A percentile compares a stretch with the other conserved stretches of the same genome.
These are phyloP conservation scores for Anorthoa munda DNA, from an alignment of 2,888 invertebrate genomes.

Conservation along the genomic window DNA sequence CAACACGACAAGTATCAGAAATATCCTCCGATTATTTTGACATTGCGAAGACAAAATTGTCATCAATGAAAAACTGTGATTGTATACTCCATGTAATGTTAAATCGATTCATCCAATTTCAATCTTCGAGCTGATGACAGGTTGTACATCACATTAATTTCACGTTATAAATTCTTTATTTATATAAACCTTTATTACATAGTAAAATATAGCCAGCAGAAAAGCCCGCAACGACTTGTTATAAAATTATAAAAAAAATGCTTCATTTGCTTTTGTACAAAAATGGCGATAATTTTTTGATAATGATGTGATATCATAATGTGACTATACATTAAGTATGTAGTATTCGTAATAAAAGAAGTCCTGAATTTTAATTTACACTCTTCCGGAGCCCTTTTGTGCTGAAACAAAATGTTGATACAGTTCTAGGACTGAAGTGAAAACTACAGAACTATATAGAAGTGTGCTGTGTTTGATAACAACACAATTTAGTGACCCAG, in stretches of 20 bases:
- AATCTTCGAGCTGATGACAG: slow-evolving; percentile 83
- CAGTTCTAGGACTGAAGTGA: slow-evolving; percentile 69
- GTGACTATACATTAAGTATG: slow-evolving; percentile 57
- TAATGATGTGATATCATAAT: slow-evolving; percentile 60
- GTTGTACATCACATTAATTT: slow-evolving; percentile 74
- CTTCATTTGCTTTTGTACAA: slow-evolving; percentile 50
- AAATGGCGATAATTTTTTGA: slow-evolving; percentile 47
- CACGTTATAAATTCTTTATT: slow-evolving; percentile 81
- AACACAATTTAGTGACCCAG: slow-evolving; percentile 60
- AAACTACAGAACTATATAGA: slow-evolving; percentile 39
- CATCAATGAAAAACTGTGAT: slow-evolving; percentile 60
- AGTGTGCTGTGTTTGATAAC: slow-evolving; percentile 31
- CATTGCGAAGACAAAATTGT: not conserved
- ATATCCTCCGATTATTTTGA: not conserved
- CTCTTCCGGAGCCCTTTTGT: slow-evolving; percentile 81
- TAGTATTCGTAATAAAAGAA: slow-evolving; percentile 67
- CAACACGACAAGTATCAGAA: slow-evolving; percentile 1
- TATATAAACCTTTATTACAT: slow-evolving; percentile 86
- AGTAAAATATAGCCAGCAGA: slow-evolving; percentile 71
- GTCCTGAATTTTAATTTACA: slow-evolving; percentile 78
- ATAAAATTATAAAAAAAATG: slow-evolving; percentile 62
- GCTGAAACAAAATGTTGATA: slow-evolving; percentile 87
- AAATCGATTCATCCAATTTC: slow-evolving; percentile 77
- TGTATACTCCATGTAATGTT: slow-evolving; percentile 81
- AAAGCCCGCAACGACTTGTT: slow-evolving; percentile 62